Evolutionary conservation across 2,797 vertebrate species (phyloP).

Genomic region (Ataeniobius toweri): DNA sequence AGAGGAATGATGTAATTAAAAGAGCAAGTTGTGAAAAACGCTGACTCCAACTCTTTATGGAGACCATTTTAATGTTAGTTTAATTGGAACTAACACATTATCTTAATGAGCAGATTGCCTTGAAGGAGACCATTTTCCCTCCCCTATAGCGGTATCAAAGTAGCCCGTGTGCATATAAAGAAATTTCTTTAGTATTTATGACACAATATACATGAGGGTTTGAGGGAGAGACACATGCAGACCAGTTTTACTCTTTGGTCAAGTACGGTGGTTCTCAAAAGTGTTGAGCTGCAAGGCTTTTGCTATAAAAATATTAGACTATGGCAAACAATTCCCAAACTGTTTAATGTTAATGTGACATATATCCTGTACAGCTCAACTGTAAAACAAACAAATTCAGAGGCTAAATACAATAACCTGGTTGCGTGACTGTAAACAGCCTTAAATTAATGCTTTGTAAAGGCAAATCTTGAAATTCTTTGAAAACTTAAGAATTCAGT

Average conservation of each 20-base stretch:
- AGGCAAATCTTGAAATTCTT: not conserved
- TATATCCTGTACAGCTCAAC: not conserved
- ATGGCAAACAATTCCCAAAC: too few species aligned
- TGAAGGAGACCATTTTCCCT: conserved; percentile 85
- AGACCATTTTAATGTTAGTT: conserved; percentile 99
- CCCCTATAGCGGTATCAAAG: conserved; percentile 73
- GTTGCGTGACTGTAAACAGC: not conserved
- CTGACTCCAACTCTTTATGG: conserved; percentile 99
- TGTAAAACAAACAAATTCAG: not conserved
- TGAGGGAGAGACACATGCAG: conserved; percentile 7
- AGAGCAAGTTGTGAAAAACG: conserved; percentile 99
- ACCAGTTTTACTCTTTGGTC: not conserved
- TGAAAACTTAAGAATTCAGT: not conserved
- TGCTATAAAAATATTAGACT: too few species aligned
- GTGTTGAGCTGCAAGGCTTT: not conserved
- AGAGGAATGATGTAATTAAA: conserved; percentile 99
- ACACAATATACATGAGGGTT: conserved; percentile 26
- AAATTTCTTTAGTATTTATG: conserved; percentile 39
- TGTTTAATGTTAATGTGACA: not conserved
- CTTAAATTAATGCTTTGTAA: not conserved
- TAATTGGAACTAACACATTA: conserved; percentile 99
- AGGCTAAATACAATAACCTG: not conserved
- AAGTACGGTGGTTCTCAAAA: not conserved
- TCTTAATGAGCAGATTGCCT: conserved; percentile 99
- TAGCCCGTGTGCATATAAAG: conserved; percentile 68